Evolutionary conservation across 2,888 invertebrate species (phyloP), one percentile per base, ranked within the genome.

Genomic region (Polymixis flavicincta): DNA sequence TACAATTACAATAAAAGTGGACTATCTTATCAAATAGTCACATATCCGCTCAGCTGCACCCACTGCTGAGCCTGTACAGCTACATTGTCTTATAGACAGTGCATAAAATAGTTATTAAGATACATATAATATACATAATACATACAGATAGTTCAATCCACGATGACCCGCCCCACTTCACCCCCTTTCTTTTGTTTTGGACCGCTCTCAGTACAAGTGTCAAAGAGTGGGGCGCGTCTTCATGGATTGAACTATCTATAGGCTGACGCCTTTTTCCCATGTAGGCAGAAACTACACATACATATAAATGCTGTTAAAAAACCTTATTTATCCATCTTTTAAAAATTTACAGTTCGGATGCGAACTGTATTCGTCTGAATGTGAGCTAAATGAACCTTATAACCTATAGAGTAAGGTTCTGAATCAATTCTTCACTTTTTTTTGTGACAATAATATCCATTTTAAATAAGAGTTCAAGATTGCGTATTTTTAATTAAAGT

Each of bases 1-100:
- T 86, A 84, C 78, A 87, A 68, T 85, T 74, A 75, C 45, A 69
- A 65, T 67, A 68, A 65, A 74, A 71, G 25, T 69, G 54, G 68
- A 77, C 68, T 75, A 85, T 76, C 2, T 71, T 67, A 71, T 59
- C 2, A 65, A 54, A 71, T 54, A 83, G 65, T 69, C 68, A 57
- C 65, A 19, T 50, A 48, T 55, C 50, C 9, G 64, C 64, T 11
- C 69, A 52, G 54, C 67, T 68, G 81, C 67, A 59, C 63, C 13
- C 50, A 52, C 63, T 48, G 48, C 79, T 60, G n/a, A 2, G 59
- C 80, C 55, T 55, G 22, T 83, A 69, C 65, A 81, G 37, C 32
- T 54, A 71, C 71, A 68, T 37, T 59, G 83, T 69, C 83, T 72
- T 65, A 66, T 0, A 80, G 83, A 78, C 80, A 32, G 54, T 71